phyloP scores from a whole-genome alignment of 2,888 invertebrate species.

The Nudaria mundana region DNA sequence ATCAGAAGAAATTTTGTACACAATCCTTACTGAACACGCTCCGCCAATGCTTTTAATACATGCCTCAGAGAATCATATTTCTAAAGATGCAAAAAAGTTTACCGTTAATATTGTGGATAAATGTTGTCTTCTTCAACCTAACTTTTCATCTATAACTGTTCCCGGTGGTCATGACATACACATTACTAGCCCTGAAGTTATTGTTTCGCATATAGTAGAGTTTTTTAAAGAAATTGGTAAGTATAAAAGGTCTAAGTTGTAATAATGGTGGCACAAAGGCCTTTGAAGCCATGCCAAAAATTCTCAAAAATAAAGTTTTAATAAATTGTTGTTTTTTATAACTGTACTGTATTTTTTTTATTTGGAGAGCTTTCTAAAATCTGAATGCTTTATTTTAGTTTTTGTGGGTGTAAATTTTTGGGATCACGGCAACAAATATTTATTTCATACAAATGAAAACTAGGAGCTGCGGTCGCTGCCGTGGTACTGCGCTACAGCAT shows the following conservation, averaged over 20 bases:
- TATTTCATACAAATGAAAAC: too few species aligned
- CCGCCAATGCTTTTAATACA: slow-evolving; percentile 47
- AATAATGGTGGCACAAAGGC: slow-evolving; percentile 5
- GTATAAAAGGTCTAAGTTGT: slow-evolving; percentile 30
- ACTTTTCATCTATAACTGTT: slow-evolving; percentile 43
- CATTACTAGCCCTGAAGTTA: slow-evolving; percentile 71
- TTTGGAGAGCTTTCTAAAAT: too few species aligned
- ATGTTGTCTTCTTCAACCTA: slow-evolving; percentile 33
- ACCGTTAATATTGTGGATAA: slow-evolving; percentile 35
- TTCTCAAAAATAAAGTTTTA: too few species aligned
- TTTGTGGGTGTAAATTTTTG: too few species aligned
- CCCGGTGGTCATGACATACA: slow-evolving; percentile 82
- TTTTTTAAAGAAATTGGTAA: slow-evolving; percentile 44
- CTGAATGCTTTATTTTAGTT: too few species aligned
- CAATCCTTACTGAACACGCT: slow-evolving; percentile 34
- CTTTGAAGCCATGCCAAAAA: too few species aligned
- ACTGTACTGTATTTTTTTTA: too few species aligned
- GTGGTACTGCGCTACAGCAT: too few species aligned
- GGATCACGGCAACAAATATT: too few species aligned
- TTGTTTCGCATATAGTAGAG: slow-evolving; percentile 54
- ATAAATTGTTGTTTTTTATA: too few species aligned
- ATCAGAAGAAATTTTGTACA: slow-evolving; percentile 42
- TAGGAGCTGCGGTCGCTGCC: too few species aligned
- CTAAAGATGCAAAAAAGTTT: slow-evolving; percentile 23
- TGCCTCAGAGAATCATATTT: slow-evolving; percentile 34